phyloP scores from a whole-genome alignment of 2,888 invertebrate species.

The Eumerus sabulonum region DNA sequence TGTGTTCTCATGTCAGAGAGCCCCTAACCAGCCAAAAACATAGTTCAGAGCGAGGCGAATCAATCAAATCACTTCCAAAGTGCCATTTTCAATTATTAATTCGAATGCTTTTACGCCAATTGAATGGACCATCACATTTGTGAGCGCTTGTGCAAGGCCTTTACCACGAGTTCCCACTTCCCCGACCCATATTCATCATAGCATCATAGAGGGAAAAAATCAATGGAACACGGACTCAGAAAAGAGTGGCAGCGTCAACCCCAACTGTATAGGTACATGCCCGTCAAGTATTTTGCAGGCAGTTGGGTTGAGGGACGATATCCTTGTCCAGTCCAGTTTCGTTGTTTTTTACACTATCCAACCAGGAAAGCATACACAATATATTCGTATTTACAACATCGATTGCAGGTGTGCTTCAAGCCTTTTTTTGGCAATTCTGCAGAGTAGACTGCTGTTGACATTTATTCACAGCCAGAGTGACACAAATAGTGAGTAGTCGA shows the following conservation, averaged over 20 bases:
- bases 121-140: constrained; percentile 66
- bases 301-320: constrained; percentile 50
- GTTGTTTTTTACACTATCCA: constrained; percentile 3
- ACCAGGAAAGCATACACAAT: too few relatives aligned
- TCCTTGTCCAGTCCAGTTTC: constrained; percentile 35
- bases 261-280: constrained; percentile 50
- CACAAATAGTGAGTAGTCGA: too few relatives aligned
- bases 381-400: neutral
- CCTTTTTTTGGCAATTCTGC: too few relatives aligned
- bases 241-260: neutral
- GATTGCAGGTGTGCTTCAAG: too few relatives aligned
- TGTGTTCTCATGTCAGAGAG: too few relatives aligned
- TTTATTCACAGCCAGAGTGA: too few relatives aligned
- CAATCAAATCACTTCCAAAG: constrained; percentile 75
- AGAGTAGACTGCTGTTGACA: too few relatives aligned
- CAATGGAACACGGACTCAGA: neutral
- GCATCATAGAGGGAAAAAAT: constrained; percentile 47
- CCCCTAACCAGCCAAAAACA: neutral
- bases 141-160: constrained; percentile 40
- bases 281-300: constrained; percentile 62
- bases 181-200: constrained; percentile 32
- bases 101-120: constrained; percentile 70
- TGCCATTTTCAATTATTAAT: constrained; percentile 75
- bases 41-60: constrained; percentile 69
- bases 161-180: constrained; percentile 36